Evolutionary conservation across 2,797 vertebrate genomes (phyloP).

Genomic region (Dipus sagitta): DNA sequence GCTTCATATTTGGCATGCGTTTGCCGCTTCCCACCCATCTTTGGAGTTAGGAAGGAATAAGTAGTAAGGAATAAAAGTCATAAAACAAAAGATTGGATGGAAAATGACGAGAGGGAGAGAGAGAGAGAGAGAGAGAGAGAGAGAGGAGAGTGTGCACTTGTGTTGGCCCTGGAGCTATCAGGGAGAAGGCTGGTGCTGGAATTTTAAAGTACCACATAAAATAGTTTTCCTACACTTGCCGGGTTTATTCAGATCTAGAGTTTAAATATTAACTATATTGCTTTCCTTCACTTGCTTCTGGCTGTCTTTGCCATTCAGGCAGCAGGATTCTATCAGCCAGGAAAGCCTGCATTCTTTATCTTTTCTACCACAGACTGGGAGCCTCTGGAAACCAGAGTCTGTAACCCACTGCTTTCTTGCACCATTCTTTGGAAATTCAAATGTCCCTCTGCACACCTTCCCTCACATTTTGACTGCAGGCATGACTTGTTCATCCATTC

Average conservation of each 20-base stretch:
- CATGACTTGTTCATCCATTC: neutral
- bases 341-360: neutral
- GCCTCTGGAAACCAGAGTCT: neutral
- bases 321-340: neutral
- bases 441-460: neutral
- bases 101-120: slow-evolving; percentile 36
- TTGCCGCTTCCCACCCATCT: slow-evolving; percentile 3
- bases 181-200: neutral
- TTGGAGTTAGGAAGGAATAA: slow-evolving; percentile 39
- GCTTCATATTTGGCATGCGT: slow-evolving; percentile 15
- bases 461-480: neutral
- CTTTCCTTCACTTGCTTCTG: slow-evolving; percentile 20
- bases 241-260: slow-evolving; percentile 45
- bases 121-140: no score
- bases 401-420: neutral
- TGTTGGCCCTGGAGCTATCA: neutral
- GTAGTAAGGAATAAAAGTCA: slow-evolving; percentile 50
- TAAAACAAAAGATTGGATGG: slow-evolving; percentile 61
- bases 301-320: neutral
- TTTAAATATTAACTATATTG: slow-evolving; percentile 55
- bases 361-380: neutral
- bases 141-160: no score
- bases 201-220: slow-evolving; percentile 26
- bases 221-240: neutral
- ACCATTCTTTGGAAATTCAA: neutral